Base-by-base conservation (phyloP, 2,113 vertebrate species). In the Calypte anna region DNA sequence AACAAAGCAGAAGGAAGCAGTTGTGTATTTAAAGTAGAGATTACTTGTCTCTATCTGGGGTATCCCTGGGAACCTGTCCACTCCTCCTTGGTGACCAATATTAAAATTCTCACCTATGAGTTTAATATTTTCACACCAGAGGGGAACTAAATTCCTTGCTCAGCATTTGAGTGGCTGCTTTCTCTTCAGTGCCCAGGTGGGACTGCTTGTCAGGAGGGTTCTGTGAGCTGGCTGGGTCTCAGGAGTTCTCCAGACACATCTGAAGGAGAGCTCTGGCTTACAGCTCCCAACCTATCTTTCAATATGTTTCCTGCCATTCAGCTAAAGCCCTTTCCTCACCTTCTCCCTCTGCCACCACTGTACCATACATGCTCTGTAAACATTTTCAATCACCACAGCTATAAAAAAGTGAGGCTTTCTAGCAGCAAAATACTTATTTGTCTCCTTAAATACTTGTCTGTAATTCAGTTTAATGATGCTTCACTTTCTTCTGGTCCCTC, bases 391-490 rank as follows among this genome's bases (percentile, higher is more conserved):
- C 96, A 94, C 93, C 69, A 21, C 61, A 94, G 74, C 94, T 46
- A 93, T 96, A 96, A 97, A 97, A 95, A 97, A 95, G 74, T 53
- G 77, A 97, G 90, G 84, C 91, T 91, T 97, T 97, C 97, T 93
- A 82, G 96, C 91, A 97, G 96, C 96, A 97, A 97, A 98, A 98
- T 95, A 97, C 95, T 96, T 98, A 96, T 97, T 97, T 96, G 94
- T 98, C 96, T 97, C 86, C 94, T 96, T 94, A 98, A 98, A 95
- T 97, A 94, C 83, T 98, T 96, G 96, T 96, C 93, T 86, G 84
- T 98, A 98, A 98, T 98, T 98, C 97, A 98, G 95, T 97, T 98
- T 98, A 98, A 98, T 96, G 97, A 97, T 94, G 89, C 93, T 96
- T 91, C 96, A 93, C 95, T 97, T 98, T 97, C 92, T 91, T 96